Conservation (phyloP, 2,797 vertebrate genomes). For the Crenichthys baileyi region DNA sequence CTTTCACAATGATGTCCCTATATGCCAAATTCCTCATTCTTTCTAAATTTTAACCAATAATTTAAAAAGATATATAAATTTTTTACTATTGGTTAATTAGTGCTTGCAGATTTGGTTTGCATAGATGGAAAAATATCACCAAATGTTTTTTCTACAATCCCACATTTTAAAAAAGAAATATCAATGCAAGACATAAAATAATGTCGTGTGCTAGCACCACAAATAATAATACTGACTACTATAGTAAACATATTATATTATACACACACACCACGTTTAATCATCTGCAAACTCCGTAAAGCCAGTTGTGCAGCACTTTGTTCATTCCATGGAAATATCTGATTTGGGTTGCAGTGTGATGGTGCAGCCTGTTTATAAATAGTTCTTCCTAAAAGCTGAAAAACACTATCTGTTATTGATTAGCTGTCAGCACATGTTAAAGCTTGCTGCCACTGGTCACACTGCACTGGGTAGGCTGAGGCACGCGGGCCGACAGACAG, state of each 20-base stretch:
- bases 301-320: conserved; percentile 49
- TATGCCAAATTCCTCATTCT: neutral
- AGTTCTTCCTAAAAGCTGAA: conserved; percentile 79
- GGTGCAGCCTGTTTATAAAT: conserved; percentile 72
- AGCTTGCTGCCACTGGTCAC: conserved; percentile 65
- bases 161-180: neutral
- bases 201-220: neutral
- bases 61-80: neutral
- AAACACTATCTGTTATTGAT: conserved; percentile 80
- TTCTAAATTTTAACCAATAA: neutral
- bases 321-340: conserved; percentile 71
- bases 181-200: neutral
- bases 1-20: too few relatives aligned
- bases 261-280: neutral
- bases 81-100: neutral
- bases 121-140: neutral
- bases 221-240: neutral
- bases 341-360: conserved; percentile 68
- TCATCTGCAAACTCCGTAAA: conserved; percentile 20
- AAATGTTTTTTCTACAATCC: neutral
- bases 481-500: conserved; percentile 21
- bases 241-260: neutral
- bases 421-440: conserved; percentile 81
- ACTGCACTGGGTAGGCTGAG: conserved; percentile 32
- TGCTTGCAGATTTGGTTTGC: neutral